Base-by-base conservation (phyloP, 2,888 invertebrate species). In the Sclerodermus sp. region DNA sequence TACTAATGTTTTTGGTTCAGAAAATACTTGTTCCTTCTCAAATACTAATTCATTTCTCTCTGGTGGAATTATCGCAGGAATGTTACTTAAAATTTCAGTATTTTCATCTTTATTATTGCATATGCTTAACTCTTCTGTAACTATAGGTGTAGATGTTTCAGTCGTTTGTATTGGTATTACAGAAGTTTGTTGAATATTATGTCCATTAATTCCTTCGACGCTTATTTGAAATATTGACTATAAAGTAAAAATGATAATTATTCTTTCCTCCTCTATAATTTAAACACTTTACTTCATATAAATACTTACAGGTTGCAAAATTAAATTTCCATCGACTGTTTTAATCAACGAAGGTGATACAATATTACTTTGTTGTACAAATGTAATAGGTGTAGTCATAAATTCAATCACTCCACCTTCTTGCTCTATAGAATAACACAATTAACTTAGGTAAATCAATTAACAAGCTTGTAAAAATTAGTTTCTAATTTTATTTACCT, bases 371-470 rank as follows among this genome's bases (percentile, higher is more conserved):
- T 66, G 63, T n/a, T 67, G 70, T 4, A 75, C 51, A 17, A 68
- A 59, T 5, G 72, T 58, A 2, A 75, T 54, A 6, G 75, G 74
- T 1, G 68, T 49, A 10, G 72, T 48, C 47, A 68, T 53, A 2
- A 74, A 62, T 52, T 74, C 72, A 10, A 74, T 45, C 1, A 55
- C 54, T 29, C 69, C 71, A 23, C 74, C 68, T 2, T 67, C 64
- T 4, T 58, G 58, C 37, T 71, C 74, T 74, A 44, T 40, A 45
- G 29, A 53, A 48, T 17, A 29, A 23, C n/a, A 30, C 44, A 30
- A 30, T 30, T 30, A 10, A 10, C 8, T n/a, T n/a, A n/a, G n/a
- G n/a, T n/a, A n/a, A n/a, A n/a, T 23, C 10, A 34, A n/a, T 34
- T 12, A 34, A 34, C 3, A 4, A 8, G 12, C 34, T n/a, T 34